Evolutionary conservation across 2,888 invertebrate genomes (phyloP).

Genomic region (Stegana nigrithorax): DNA sequence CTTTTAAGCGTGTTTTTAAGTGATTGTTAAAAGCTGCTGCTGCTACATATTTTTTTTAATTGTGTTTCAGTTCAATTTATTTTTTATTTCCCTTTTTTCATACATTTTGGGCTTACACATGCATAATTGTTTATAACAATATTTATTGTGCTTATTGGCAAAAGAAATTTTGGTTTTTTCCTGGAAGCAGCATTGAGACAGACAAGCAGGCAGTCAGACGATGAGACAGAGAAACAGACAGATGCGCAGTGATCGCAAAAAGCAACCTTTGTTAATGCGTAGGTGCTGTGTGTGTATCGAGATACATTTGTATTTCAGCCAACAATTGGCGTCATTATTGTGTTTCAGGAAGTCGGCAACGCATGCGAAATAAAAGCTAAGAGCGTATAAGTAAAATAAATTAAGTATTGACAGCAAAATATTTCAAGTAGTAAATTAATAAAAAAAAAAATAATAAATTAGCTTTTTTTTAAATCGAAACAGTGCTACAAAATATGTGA

Average conservation of each 20-base stretch:
- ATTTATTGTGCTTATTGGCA: slow-evolving; percentile 10
- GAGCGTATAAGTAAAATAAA: too few species aligned
- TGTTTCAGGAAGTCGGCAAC: too few species aligned
- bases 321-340: too few species aligned
- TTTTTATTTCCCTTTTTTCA: slow-evolving; percentile 21
- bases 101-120: slow-evolving; percentile 10
- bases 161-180: slow-evolving; percentile 34
- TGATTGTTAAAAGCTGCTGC: too few species aligned
- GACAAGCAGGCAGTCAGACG: not conserved
- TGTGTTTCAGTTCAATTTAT: not conserved
- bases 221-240: not conserved
- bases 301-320: slow-evolving; percentile 2
- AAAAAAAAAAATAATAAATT: too few species aligned
- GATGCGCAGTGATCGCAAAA: too few species aligned
- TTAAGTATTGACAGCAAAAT: not conserved
- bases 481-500: not conserved
- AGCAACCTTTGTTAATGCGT: too few species aligned
- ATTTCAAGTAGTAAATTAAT: not conserved
- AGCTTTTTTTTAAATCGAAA: not conserved
- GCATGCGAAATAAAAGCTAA: too few species aligned
- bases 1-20: not conserved
- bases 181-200: not conserved
- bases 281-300: not conserved
- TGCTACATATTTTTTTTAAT: slow-evolving; percentile 8
- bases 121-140: slow-evolving; percentile 50